These are phyloP conservation scores for Bombylius major DNA, from an alignment of 2,888 invertebrate genomes.

Conservation along the genomic window DNA sequence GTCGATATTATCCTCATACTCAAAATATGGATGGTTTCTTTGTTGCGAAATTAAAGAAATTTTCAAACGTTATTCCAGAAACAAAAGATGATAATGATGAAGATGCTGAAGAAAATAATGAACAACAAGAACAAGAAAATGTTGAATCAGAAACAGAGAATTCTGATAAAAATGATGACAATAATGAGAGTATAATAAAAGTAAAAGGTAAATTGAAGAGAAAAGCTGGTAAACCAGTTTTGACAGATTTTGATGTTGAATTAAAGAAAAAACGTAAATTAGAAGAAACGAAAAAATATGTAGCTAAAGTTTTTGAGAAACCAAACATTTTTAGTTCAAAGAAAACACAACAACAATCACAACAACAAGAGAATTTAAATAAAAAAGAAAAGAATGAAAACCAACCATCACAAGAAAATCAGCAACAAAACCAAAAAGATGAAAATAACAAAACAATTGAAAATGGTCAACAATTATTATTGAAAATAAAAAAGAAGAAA, in stretches of 20 bases:
- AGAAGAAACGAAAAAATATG: constrained; percentile 28
- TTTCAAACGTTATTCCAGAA: constrained; percentile 62
- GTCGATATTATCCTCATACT: constrained; percentile 92
- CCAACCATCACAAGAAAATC: no score
- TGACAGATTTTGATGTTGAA: constrained; percentile 18
- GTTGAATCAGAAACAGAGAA: constrained; percentile 15
- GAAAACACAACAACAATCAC: no score
- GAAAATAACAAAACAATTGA: no score
- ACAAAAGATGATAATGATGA: constrained; percentile 35
- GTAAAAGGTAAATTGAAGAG: constrained; percentile 16
- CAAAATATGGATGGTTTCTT: constrained; percentile 99
- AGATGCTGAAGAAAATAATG: constrained; percentile 30
- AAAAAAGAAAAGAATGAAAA: no score
- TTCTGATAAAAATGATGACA: constrained; percentile 16
- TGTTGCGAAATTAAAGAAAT: constrained; percentile 95
- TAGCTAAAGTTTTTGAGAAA: constrained; percentile 33
- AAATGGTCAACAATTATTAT: no score
- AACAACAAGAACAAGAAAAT: constrained; percentile 19
- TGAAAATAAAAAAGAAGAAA: no score
- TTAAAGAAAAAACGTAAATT: constrained; percentile 29
- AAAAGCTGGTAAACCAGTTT: no score
- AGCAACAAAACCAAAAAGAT: no score
- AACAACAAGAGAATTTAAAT: no score
- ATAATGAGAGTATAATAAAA: constrained; percentile 2
- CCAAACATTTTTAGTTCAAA: constrained; percentile 17